Evolutionary conservation across 2,888 invertebrate genomes (phyloP), one percentile per base, ranked within the genome.

Genomic region (Thera obeliscata): DNA sequence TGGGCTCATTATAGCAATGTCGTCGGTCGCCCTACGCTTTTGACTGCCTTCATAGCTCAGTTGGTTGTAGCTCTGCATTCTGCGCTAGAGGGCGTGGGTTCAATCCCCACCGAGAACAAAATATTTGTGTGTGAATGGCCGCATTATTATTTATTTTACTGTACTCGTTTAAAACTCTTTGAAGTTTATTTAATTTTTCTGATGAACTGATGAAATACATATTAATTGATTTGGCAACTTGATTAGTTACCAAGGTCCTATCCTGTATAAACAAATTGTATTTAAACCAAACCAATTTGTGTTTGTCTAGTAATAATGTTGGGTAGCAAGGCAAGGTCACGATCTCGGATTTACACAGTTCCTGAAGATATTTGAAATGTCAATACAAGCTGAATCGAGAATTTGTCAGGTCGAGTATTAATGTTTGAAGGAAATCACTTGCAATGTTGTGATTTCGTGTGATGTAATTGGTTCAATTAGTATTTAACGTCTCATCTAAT

Each of bases 291-390:
- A 50, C 50, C 50, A 33, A 50, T 50, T 50, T 50, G 49, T 50
- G 59, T 59, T 59, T 59, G 49, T 36, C 36, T 59, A 59, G 59
- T 59, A 49, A 59, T 59, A 59, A 49, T 49, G 49, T 59, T 50
- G 49, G 38, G 48, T 36, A 36, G 59, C 59, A 59, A 33, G 33
- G 22, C 50, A 50, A 50, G 50, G 50, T 50, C 50, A 33, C 50
- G 22, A 50, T 33, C 50, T 50, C 22, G 50, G 50, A 50, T 50
- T 50, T 50, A 22, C 22, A 6, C 12, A 2, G 50, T 22, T 50
- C 22, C 9, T 22, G 8, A 33, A 48, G 8, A 33, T 22, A 50
- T 50, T 50, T 50, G 50, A 50, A 50, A 50, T 50, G 33, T 50
- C 50, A 50, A 50, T 50, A 50, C 8, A 33, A 50, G 8, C 22